Conservation (phyloP, 2,888 invertebrate genomes). For the Pandemis cinnamomeana region DNA sequence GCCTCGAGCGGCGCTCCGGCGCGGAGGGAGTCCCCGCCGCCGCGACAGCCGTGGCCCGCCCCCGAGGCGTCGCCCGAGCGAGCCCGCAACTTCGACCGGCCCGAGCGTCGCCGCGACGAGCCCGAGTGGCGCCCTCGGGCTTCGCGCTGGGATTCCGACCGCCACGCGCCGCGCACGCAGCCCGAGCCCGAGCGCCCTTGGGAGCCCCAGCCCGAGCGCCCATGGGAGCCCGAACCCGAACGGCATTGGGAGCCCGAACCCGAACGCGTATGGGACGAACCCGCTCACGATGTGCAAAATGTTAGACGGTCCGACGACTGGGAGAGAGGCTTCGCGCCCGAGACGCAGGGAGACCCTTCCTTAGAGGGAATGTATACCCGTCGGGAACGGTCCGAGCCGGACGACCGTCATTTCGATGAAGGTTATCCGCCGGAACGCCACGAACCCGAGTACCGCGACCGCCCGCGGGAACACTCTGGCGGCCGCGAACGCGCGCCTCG, state of each 20-base stretch:
- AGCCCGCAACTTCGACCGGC: conserved; percentile 1
- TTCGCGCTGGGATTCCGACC: conserved; percentile 16
- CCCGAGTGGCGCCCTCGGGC: not conserved
- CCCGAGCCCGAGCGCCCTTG: conserved; percentile 5
- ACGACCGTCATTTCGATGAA: not conserved
- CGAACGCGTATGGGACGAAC: conserved; percentile 11
- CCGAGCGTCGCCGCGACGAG: conserved; percentile 2
- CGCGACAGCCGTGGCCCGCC: conserved; percentile 1
- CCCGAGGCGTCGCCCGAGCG: not conserved
- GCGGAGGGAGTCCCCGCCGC: not conserved
- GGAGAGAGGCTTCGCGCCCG: not conserved
- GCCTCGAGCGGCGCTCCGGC: not conserved
- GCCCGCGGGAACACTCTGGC: not conserved
- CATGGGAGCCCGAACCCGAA: conserved; percentile 8
- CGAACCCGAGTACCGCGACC: not conserved
- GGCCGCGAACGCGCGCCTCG: not conserved
- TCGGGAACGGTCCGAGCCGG: conserved; percentile 6
- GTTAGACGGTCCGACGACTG: conserved; percentile 3
- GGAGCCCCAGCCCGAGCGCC: conserved; percentile 15
- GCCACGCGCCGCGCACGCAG: not conserved
- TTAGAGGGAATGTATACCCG: not conserved
- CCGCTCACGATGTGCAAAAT: not conserved
- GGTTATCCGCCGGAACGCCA: not conserved
- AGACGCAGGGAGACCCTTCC: not conserved
- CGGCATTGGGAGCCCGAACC: conserved; percentile 12